phyloP scores from a whole-genome alignment of 2,888 invertebrate species.

The Eupithecia subumbrata region DNA sequence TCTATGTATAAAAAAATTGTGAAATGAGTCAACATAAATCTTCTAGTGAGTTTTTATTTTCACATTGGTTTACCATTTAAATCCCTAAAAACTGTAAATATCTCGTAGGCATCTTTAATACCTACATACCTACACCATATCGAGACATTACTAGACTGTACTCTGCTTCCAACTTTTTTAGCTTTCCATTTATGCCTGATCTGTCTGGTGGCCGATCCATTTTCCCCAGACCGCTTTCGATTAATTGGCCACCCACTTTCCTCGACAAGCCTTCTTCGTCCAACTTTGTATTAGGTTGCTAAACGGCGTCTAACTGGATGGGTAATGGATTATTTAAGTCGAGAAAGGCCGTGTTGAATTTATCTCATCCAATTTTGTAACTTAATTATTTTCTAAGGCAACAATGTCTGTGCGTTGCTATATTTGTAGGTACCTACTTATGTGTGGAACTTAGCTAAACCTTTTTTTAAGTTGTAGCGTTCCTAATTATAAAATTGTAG shows the following conservation, averaged over 20 bases:
- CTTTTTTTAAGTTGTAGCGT: too few species aligned
- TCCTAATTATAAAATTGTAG: too few species aligned
- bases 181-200: slow-evolving; percentile 27
- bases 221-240: slow-evolving; percentile 41
- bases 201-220: slow-evolving; percentile 23
- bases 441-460: too few species aligned
- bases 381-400: too few species aligned
- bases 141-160: neutral
- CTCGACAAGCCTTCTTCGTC: slow-evolving; percentile 15
- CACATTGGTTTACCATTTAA: neutral
- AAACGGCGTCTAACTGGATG: slow-evolving; percentile 4
- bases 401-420: too few species aligned
- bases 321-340: neutral
- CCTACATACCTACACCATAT: neutral
- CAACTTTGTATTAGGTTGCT: slow-evolving; percentile 6
- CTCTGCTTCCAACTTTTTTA: slow-evolving; percentile 16
- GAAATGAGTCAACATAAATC: neutral
- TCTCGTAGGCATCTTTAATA: neutral
- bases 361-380: neutral
- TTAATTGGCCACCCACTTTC: slow-evolving; percentile 41
- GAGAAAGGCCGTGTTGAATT: neutral
- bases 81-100: neutral
- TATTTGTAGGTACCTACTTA: too few species aligned
- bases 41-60: neutral
- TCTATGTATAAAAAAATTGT: neutral